Percentiles rank a stretch among this genome's conserved stretches.
Evolutionary conservation across 1,140 invertebrate genomes (phyloP).

Genomic region (Chymomyza costata): DNA sequence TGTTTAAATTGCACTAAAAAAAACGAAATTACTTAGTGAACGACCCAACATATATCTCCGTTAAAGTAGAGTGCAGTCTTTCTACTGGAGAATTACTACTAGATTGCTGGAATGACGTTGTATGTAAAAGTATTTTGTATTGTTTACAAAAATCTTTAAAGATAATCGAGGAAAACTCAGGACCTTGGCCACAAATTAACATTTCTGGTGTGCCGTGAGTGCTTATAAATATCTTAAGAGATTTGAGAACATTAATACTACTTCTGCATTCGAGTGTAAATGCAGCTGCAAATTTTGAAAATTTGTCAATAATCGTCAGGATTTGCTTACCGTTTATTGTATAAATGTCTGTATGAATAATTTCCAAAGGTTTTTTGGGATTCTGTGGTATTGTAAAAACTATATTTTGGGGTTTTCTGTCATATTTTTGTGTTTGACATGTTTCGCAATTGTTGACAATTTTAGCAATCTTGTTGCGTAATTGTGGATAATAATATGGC

Average conservation of each 20-base stretch:
- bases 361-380: too few relatives aligned
- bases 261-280: too few relatives aligned
- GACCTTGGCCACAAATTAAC: conserved; percentile 32
- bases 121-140: conserved; percentile 36
- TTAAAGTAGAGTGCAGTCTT: conserved; percentile 39
- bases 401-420: too few relatives aligned
- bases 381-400: too few relatives aligned
- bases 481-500: conserved; percentile 30
- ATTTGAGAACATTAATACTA: too few relatives aligned
- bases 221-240: conserved; percentile 33
- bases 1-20: too few relatives aligned
- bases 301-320: conserved; percentile 49
- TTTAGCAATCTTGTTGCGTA: conserved; percentile 6
- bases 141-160: conserved; percentile 40
- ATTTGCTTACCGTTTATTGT: conserved; percentile 31
- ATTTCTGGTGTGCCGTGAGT: conserved; percentile 34
- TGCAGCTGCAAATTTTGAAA: too few relatives aligned
- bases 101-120: too few relatives aligned
- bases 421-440: too few relatives aligned
- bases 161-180: too few relatives aligned
- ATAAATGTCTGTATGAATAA: conserved; percentile 46
- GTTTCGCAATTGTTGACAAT: too few relatives aligned
- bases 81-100: conserved; percentile 33
- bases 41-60: conserved; percentile 47
- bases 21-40: too few relatives aligned